A percentile compares a stretch with the other conserved stretches of the same genome.
These are phyloP conservation scores for Chaetops frenatus DNA, from an alignment of 2,113 vertebrate genomes.

Conservation along the genomic window DNA sequence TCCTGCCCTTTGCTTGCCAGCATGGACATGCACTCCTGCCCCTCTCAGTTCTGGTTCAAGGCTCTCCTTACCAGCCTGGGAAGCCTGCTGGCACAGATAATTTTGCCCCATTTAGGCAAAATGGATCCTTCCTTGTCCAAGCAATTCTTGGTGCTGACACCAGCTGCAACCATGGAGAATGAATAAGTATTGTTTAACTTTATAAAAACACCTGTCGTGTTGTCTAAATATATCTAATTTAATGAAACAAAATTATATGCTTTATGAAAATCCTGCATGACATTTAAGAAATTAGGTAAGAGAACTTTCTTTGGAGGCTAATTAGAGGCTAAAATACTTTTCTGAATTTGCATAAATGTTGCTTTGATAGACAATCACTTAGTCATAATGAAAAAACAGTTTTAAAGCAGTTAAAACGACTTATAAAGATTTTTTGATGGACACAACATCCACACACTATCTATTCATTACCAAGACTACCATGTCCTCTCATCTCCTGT, in stretches of 20 bases:
- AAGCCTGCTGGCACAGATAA: not conserved
- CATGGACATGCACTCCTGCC: not conserved
- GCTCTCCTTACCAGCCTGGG: not conserved
- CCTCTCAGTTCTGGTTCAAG: not conserved
- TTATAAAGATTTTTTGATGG: not conserved
- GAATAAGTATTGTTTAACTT: conserved; percentile 12
- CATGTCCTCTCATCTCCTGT: not conserved
- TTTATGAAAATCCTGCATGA: conserved; percentile 4
- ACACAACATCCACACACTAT: not conserved
- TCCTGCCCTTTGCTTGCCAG: not conserved
- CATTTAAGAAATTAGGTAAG: conserved; percentile 28
- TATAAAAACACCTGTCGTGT: not conserved
- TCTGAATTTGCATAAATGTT: conserved; percentile 26
- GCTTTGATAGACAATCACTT: conserved; percentile 35
- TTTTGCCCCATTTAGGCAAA: not conserved
- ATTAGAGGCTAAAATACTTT: conserved; percentile 35
- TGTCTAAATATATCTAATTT: conserved; percentile 49
- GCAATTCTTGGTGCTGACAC: not conserved
- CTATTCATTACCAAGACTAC: not conserved
- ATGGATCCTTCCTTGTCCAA: not conserved
- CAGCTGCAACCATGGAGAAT: not conserved
- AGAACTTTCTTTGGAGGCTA: conserved; percentile 37
- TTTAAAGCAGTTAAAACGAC: not conserved
- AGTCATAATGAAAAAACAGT: not conserved
- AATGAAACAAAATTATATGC: conserved; percentile 38